A percentile compares a stretch with the other conserved stretches of the same genome.
These are phyloP conservation scores for Amphipoea oculea DNA, from an alignment of 2,888 invertebrate species.

Conservation along the genomic window DNA sequence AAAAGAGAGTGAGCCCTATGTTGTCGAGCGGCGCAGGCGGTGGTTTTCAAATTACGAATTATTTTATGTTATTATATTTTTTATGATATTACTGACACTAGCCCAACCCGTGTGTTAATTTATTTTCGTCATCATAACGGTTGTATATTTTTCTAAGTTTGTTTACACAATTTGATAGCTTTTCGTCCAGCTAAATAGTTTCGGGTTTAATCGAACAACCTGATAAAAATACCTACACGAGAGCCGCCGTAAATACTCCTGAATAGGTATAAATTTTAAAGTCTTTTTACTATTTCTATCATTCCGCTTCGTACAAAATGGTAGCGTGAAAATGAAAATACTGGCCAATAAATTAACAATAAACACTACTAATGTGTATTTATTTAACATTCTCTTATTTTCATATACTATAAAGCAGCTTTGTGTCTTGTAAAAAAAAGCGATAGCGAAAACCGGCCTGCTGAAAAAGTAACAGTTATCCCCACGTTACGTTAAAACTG, in stretches of 20 bases:
- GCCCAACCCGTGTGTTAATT: too few relatives aligned
- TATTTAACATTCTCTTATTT: not conserved
- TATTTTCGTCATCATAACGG: not conserved
- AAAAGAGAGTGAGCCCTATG: too few relatives aligned
- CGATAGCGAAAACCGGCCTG: not conserved
- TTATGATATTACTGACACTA: too few relatives aligned
- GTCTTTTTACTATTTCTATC: not conserved
- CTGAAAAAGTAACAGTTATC: not conserved
- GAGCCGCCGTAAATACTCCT: not conserved
- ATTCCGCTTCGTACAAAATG: slow-evolving; percentile 5
- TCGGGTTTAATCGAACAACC: not conserved
- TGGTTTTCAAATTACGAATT: too few relatives aligned
- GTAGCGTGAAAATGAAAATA: slow-evolving; percentile 4
- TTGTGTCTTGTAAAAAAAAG: not conserved
- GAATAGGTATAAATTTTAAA: not conserved
- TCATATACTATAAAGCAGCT: not conserved
- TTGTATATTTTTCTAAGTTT: not conserved
- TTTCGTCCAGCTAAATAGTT: not conserved
- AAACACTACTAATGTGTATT: not conserved
- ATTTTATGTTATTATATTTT: too few relatives aligned
- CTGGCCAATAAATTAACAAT: not conserved
- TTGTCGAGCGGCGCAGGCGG: too few relatives aligned
- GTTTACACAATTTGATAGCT: not conserved
- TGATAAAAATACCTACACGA: not conserved
- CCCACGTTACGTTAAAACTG: not conserved